phyloP scores from a whole-genome alignment of 2,113 vertebrate species.

The Acanthochromis polyacanthus region DNA sequence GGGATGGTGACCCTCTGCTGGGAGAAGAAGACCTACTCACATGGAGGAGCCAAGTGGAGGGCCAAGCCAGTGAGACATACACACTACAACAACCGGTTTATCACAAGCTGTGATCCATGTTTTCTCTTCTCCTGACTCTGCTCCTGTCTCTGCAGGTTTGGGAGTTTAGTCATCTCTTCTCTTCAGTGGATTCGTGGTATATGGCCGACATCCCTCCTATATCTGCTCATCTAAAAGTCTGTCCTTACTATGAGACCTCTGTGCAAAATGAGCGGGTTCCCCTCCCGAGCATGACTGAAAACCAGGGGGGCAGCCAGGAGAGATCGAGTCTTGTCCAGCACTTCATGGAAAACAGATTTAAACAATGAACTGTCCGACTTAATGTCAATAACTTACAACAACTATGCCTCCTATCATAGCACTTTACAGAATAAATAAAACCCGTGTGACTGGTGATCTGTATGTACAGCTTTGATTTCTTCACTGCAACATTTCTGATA shows the following conservation, averaged over 20 bases:
- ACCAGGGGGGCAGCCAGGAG: conserved; percentile 48
- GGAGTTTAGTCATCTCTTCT: conserved; percentile 94
- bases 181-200: conserved; percentile 87
- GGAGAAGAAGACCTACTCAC: conserved; percentile 89
- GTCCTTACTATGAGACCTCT: conserved; percentile 89
- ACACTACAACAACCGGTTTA: background rate
- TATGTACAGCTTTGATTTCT: background rate
- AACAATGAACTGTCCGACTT: conserved; percentile 15
- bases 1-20: conserved; percentile 94
- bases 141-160: conserved; percentile 81
- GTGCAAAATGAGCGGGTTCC: conserved; percentile 81
- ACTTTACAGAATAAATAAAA: conserved; percentile 18
- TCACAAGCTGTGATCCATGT: conserved; percentile 69
- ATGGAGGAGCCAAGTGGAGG: conserved; percentile 68
- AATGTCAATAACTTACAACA: background rate
- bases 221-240: conserved; percentile 91
- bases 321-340: conserved; percentile 82
- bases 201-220: conserved; percentile 82
- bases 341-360: conserved; percentile 69
- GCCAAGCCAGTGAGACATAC: conserved; percentile 66
- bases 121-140: conserved; percentile 4
- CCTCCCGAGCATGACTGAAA: conserved; percentile 84
- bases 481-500: background rate
- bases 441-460: background rate
- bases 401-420: background rate